These are phyloP conservation scores for Pteropus rufus DNA, from an alignment of 2,797 vertebrate genomes.

Conservation along the genomic window DNA sequence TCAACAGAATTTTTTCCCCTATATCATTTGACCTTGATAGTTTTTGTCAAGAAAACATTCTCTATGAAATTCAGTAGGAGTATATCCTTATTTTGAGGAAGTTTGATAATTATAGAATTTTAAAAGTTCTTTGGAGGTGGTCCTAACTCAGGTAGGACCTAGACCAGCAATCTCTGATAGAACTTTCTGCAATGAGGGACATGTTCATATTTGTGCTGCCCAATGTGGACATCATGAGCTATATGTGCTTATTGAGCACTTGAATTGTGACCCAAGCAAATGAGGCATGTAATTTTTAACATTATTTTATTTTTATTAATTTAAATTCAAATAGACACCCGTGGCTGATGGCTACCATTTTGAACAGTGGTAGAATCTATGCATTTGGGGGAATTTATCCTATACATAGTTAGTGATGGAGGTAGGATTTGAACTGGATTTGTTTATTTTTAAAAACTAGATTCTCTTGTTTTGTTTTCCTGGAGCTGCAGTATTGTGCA, in stretches of 20 bases:
- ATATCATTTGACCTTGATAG: not conserved
- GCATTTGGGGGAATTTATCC: not conserved
- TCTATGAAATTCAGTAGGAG: not conserved
- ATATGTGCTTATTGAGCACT: not conserved
- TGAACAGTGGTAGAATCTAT: not conserved
- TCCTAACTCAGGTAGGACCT: not conserved
- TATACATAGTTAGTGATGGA: not conserved
- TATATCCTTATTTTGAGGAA: not conserved
- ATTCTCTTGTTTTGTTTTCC: not conserved
- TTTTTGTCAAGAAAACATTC: not conserved
- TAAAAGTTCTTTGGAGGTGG: not conserved
- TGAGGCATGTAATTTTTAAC: not conserved
- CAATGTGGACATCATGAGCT: not conserved
- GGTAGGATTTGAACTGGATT: not conserved
- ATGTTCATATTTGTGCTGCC: not conserved
- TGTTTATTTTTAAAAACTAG: not conserved
- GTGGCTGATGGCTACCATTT: not conserved
- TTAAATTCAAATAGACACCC: not conserved
- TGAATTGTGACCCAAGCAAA: not conserved
- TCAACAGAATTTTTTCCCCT: not conserved
- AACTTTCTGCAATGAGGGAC: not conserved
- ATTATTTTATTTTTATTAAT: not conserved
- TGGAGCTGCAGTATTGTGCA: accelerated
- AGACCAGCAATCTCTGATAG: not conserved
- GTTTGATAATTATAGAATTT: not conserved